Percentiles rank a stretch among this genome's conserved stretches.
Conservation (phyloP, 1,140 invertebrate species). For the Cydia pomonella region DNA sequence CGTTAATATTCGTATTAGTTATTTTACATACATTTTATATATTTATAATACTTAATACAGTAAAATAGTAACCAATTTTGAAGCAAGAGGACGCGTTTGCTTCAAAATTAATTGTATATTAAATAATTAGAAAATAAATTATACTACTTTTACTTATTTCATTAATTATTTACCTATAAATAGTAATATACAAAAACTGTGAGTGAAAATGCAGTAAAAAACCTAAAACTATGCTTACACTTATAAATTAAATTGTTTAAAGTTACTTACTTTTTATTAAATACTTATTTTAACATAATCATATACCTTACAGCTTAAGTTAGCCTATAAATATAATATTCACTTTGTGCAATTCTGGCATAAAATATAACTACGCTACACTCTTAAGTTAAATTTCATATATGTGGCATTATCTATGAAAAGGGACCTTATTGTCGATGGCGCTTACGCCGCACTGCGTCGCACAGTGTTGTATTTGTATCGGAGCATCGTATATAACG, state of each 20-base stretch:
- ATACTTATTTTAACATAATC: background rate
- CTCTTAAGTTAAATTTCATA: constrained; percentile 27
- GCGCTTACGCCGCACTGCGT: too few relatives aligned
- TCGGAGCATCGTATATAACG: too few relatives aligned
- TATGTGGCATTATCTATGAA: too few relatives aligned
- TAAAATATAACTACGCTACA: background rate
- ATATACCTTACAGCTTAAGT: background rate
- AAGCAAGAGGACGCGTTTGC: constrained; percentile 76
- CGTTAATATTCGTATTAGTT: constrained; percentile 27
- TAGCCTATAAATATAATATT: background rate
- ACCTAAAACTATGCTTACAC: constrained; percentile 34
- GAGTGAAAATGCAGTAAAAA: constrained; percentile 72
- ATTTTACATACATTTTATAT: constrained; percentile 33
- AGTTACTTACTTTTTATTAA: background rate
- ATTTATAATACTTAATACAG: constrained; percentile 17
- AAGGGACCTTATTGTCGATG: too few relatives aligned
- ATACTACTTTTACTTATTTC: constrained; percentile 36
- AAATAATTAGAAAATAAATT: background rate
- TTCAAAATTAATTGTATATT: constrained; percentile 50
- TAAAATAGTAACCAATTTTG: constrained; percentile 46
- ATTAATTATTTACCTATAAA: constrained; percentile 39
- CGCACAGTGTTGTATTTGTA: too few relatives aligned
- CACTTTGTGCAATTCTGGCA: constrained; percentile 45
- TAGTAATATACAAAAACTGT: constrained; percentile 41
- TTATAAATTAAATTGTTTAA: constrained; percentile 8